Evolutionary conservation across 1,140 invertebrate species (phyloP).

Genomic region (Eriosoma lanigerum): DNA sequence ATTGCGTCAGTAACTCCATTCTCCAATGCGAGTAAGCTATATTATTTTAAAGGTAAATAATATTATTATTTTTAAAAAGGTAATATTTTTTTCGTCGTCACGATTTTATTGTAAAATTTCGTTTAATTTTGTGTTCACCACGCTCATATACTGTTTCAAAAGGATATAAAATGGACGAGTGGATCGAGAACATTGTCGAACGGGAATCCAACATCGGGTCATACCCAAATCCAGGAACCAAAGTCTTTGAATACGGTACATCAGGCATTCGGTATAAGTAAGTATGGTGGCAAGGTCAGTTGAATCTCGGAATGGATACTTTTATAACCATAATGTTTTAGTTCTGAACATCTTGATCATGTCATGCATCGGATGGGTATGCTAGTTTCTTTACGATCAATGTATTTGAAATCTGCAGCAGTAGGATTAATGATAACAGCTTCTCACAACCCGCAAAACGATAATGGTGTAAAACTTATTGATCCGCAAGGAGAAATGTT

Average conservation of each 20-base stretch:
- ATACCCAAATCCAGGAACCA: slow-evolving; percentile 58
- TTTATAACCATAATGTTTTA: slow-evolving; percentile 61
- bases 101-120: no score
- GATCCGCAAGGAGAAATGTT: slow-evolving; percentile 97
- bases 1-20: no score
- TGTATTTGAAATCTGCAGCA: slow-evolving; percentile 70
- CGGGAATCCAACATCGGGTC: slow-evolving; percentile 2
- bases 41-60: no score
- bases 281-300: slow-evolving; percentile 52
- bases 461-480: slow-evolving; percentile 97
- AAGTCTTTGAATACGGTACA: slow-evolving; percentile 67
- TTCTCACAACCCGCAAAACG: slow-evolving; percentile 93
- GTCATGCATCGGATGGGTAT: slow-evolving; percentile 91
- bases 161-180: slow-evolving; percentile 11
- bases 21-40: no score
- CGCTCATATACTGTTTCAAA: no score
- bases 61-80: no score
- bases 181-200: not conserved
- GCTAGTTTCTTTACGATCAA: slow-evolving; percentile 83
- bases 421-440: slow-evolving; percentile 99
- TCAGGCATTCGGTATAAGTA: slow-evolving; percentile 72
- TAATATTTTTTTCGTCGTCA: no score
- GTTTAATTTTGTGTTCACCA: no score
- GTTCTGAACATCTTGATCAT: slow-evolving; percentile 79
- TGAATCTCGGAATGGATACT: not conserved